These are phyloP conservation scores for Solea solea DNA, from an alignment of 2,113 vertebrate genomes.

Conservation along the genomic window DNA sequence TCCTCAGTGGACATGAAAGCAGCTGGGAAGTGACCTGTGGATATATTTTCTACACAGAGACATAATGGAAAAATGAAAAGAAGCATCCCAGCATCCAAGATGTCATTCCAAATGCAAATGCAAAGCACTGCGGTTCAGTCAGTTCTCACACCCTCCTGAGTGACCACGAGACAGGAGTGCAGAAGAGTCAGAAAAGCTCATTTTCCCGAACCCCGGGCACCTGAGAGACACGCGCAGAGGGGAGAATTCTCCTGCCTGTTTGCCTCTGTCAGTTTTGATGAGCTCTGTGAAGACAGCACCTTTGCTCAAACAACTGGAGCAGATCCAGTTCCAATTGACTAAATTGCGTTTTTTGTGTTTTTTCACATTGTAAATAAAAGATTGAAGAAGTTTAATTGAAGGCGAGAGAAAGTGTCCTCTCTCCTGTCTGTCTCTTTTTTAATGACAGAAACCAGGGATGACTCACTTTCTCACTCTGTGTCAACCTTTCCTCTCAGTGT, in stretches of 20 bases:
- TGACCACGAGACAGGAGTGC: slow-evolving; percentile 1
- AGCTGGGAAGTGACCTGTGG: too few relatives aligned
- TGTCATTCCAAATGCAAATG: slow-evolving; percentile 13
- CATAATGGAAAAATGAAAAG: too few relatives aligned
- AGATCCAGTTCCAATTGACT: slow-evolving; percentile 54
- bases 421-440: not conserved
- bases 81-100: not conserved
- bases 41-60: too few relatives aligned
- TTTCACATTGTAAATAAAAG: slow-evolving; percentile 70
- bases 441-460: slow-evolving; percentile 42
- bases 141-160: not conserved
- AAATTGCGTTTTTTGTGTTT: slow-evolving; percentile 41
- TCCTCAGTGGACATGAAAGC: too few relatives aligned
- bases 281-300: slow-evolving; percentile 26
- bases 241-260: slow-evolving; percentile 14
- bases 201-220: slow-evolving; percentile 18
- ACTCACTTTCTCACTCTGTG: slow-evolving; percentile 48
- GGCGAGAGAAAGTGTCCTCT: slow-evolving; percentile 8
- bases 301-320: slow-evolving; percentile 36
- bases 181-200: slow-evolving; percentile 20
- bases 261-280: slow-evolving; percentile 47
- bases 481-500: slow-evolving; percentile 7
- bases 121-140: too few relatives aligned
- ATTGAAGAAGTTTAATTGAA: slow-evolving; percentile 64
- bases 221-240: slow-evolving; percentile 29